Conservation (phyloP, 2,888 invertebrate genomes). For the Xanthorhoe spadicearia region DNA sequence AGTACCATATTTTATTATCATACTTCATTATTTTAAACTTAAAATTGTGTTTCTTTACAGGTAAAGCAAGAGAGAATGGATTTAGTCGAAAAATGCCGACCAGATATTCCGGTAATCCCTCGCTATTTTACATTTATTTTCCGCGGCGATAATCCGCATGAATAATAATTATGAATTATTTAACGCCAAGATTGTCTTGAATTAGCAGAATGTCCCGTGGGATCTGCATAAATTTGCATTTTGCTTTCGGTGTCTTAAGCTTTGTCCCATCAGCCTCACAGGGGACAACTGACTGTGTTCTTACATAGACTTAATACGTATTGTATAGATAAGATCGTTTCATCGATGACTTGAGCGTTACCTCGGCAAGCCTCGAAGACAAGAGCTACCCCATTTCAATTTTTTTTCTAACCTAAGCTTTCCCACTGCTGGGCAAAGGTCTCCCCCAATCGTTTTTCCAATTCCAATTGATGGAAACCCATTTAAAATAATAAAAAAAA, state of each 20-base stretch:
- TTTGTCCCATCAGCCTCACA: neutral
- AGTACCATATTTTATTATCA: neutral
- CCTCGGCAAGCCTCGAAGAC: too few species aligned
- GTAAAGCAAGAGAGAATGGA: constrained; percentile 28
- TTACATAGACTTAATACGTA: too few species aligned
- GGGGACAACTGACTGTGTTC: too few species aligned
- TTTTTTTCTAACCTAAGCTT: too few species aligned
- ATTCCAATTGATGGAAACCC: too few species aligned
- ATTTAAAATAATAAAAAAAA: too few species aligned
- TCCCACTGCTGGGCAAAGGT: too few species aligned
- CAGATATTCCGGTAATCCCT: constrained; percentile 20
- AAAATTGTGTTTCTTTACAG: constrained; percentile 32
- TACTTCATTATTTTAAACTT: neutral
- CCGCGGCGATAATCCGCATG: constrained; percentile 58
- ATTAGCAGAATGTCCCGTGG: constrained; percentile 56
- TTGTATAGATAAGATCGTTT: too few species aligned
- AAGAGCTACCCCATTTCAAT: too few species aligned
- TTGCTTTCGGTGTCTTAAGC: neutral
- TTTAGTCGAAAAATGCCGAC: constrained; percentile 14
- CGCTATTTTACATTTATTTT: constrained; percentile 28
- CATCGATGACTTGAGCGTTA: too few species aligned
- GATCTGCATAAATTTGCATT: constrained; percentile 65
- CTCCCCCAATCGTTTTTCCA: too few species aligned
- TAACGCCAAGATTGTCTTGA: constrained; percentile 56
- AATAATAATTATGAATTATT: constrained; percentile 69